Conservation (phyloP, 1,140 invertebrate species). For the Gryllus bimaculatus region DNA sequence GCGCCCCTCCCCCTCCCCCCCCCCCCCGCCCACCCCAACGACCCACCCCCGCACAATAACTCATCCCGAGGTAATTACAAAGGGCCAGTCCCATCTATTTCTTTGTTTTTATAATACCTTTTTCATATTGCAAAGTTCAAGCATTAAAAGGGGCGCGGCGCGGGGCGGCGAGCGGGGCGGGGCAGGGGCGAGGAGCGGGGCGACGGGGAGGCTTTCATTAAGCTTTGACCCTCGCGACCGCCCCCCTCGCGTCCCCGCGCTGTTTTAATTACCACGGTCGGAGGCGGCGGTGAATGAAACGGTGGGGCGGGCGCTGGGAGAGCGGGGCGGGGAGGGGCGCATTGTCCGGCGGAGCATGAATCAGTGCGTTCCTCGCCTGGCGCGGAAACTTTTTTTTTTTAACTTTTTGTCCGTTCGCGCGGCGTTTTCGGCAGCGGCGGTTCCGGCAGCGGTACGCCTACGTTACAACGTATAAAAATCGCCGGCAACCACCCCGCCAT, state of each 20-base stretch:
- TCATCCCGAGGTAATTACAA: not conserved
- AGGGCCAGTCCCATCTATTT: not conserved
- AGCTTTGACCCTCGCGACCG: not conserved
- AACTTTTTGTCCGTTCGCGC: not conserved
- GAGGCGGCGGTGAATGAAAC: not conserved
- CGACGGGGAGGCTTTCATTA: not conserved
- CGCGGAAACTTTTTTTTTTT: not conserved
- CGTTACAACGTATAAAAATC: constrained; percentile 1
- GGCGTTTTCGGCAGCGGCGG: too few species aligned
- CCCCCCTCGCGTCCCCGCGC: too few species aligned
- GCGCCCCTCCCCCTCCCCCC: too few species aligned
- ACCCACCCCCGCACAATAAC: not conserved
- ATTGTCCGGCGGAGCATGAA: not conserved
- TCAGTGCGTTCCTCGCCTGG: not conserved
- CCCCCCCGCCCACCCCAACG: too few species aligned
- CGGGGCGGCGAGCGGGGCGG: too few species aligned
- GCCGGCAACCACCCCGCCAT: not conserved
- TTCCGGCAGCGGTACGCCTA: not conserved
- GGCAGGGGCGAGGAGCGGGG: not conserved
- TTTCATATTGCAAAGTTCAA: constrained; percentile 5
- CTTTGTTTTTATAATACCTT: constrained; percentile 5
- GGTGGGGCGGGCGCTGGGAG: not conserved
- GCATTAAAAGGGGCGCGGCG: not conserved
- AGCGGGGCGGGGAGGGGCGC: not conserved
- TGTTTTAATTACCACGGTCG: not conserved